Evolutionary conservation across 2,113 vertebrate species (phyloP), one percentile per base, ranked within the genome.

Genomic region (Peromyscus maniculatus): DNA sequence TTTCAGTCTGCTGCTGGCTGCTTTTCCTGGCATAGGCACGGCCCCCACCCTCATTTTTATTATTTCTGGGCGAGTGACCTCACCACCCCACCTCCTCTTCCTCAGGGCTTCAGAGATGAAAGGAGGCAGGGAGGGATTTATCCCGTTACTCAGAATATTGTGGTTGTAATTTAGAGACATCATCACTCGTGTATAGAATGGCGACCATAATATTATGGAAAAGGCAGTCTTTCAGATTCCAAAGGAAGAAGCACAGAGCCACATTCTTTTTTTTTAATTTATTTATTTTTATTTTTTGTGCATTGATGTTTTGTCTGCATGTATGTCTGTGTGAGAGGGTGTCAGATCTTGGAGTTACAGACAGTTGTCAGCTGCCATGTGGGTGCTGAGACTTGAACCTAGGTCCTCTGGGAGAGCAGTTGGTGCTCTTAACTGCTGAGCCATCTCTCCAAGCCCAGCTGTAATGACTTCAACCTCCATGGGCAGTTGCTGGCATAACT

Each of bases 101-200:
- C 79, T 89, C 62, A 28, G 33, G 67, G 83, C 89, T 94, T 84
- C 80, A n/a, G 62, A 94, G 82, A 93, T 96, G 72, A 96, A 94
- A 95, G 91, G 39, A 78, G 12, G 69, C n/a, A 46, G 62, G 46
- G 89, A 94, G 78, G 72, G 80, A 96, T 93, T 93, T 93, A 91
- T 89, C 77, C 78, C 83, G 94, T 93, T 69, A 5, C 93, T 92
- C 93, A 69, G 84, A 87, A 84, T 89, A 57, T 71, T 87, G 71
- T 62, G 87, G 78, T 87, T 97, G 33, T 91, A 94, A 94, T 93
- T 97, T 84, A 96, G 77, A 97, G 91, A 79, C 46, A 33, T 93
- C 49, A 31, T 96, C 93, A 97, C 91, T 97, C 89, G 80, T 62
- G 77, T 93, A 31, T 43, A 92, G 77, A 93, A 82, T 55, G 71